Evolutionary conservation across 2,888 invertebrate species (phyloP).

Genomic region (Eucera pruinosa): DNA sequence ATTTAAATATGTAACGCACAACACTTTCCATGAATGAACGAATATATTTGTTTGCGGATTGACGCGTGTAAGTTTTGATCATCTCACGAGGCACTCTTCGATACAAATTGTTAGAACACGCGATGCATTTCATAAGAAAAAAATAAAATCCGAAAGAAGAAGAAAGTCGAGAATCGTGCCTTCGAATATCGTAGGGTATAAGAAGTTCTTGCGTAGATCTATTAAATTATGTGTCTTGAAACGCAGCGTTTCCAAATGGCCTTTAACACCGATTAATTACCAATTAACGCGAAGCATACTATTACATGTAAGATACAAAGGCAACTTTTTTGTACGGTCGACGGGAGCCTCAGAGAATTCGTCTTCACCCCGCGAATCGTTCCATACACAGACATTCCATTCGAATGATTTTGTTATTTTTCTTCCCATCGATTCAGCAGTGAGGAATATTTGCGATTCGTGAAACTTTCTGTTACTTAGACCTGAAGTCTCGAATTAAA

Average conservation of each 20-base stretch:
- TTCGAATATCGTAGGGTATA: slow-evolving; percentile 70
- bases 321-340: slow-evolving; percentile 66
- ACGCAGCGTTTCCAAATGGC: slow-evolving; percentile 73
- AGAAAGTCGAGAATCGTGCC: slow-evolving; percentile 74
- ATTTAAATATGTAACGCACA: slow-evolving; percentile 73
- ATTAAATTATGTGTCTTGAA: slow-evolving; percentile 71
- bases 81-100: slow-evolving; percentile 33
- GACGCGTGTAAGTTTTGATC: slow-evolving; percentile 38
- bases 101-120: background rate
- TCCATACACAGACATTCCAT: slow-evolving; percentile 82
- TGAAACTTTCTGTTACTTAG: no score
- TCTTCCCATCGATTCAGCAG: no score
- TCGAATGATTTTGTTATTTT: slow-evolving; percentile 62
- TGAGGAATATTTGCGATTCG: background rate
- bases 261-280: slow-evolving; percentile 68
- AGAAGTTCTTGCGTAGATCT: slow-evolving; percentile 66
- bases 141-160: background rate
- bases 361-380: slow-evolving; percentile 66
- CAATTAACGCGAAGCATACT: slow-evolving; percentile 46
- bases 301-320: slow-evolving; percentile 67
- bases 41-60: background rate
- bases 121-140: background rate
- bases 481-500: no score
- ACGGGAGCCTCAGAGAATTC: slow-evolving; percentile 72
- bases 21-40: slow-evolving; percentile 37